Evolutionary conservation across 1,140 invertebrate species (phyloP).

Genomic region (Daktulosphaira vitifoliae): DNA sequence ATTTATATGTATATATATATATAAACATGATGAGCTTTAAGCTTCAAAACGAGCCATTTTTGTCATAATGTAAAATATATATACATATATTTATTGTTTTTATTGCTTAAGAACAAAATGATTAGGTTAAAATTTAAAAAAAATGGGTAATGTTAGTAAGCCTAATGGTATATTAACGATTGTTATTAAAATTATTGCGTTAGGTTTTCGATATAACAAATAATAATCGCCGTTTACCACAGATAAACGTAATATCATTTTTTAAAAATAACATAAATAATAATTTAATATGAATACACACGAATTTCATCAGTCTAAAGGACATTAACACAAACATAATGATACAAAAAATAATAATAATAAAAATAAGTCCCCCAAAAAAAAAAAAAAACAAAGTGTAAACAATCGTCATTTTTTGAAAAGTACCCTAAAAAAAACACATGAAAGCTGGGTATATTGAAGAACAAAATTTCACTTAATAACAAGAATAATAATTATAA

Average conservation of each 20-base stretch:
- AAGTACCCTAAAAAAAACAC: background rate
- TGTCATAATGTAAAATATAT: background rate
- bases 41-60: too few species aligned
- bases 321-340: constrained; percentile 10
- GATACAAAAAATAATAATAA: background rate
- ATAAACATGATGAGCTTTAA: too few species aligned
- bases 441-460: constrained; percentile 16
- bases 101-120: constrained; percentile 21
- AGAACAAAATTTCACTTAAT: constrained; percentile 21
- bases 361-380: background rate
- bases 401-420: background rate
- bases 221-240: background rate
- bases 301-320: constrained; percentile 29
- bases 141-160: constrained; percentile 21
- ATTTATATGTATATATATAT: too few species aligned
- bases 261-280: background rate
- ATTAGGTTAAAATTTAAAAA: constrained; percentile 9
- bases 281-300: constrained; percentile 22
- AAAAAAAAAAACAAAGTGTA: background rate
- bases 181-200: constrained; percentile 20
- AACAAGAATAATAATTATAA: constrained; percentile 19
- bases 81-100: constrained; percentile 1
- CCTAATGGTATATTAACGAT: constrained; percentile 30
- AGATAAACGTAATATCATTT: background rate
- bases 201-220: constrained; percentile 2